These are phyloP conservation scores for Oophaga sylvatica DNA, from an alignment of 2,797 vertebrate genomes.

Conservation along the genomic window DNA sequence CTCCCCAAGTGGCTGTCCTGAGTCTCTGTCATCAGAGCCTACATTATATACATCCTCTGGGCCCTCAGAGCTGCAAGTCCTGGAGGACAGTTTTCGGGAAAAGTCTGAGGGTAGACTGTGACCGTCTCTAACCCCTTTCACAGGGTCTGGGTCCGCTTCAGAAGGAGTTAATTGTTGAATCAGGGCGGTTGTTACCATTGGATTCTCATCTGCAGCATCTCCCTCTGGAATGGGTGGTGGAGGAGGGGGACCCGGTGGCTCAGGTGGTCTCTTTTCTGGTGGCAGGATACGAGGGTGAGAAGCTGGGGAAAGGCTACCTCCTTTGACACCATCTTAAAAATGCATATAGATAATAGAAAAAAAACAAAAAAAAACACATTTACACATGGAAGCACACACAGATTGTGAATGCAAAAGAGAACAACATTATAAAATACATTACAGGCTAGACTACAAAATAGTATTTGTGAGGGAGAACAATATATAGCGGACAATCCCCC, in stretches of 20 bases:
- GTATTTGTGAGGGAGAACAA: neutral
- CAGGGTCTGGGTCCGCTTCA: slow-evolving; percentile 73
- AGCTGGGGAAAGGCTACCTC: slow-evolving; percentile 82
- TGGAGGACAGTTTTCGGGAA: slow-evolving; percentile 70
- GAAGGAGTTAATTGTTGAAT: slow-evolving; percentile 91
- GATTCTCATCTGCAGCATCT: slow-evolving; percentile 82
- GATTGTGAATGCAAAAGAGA: neutral
- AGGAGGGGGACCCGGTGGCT: slow-evolving; percentile 82
- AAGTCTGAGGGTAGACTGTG: slow-evolving; percentile 66
- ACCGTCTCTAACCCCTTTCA: slow-evolving; percentile 32
- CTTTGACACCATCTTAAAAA: slow-evolving; percentile 76
- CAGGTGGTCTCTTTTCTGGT: slow-evolving; percentile 84
- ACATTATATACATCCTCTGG: slow-evolving; percentile 74
- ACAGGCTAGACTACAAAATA: too few relatives aligned
- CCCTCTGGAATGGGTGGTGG: slow-evolving; percentile 72
- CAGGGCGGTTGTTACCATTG: slow-evolving; percentile 87
- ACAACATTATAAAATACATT: neutral
- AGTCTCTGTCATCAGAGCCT: slow-evolving; percentile 74
- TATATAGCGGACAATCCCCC: neutral
- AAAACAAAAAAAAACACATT: slow-evolving; percentile 31
- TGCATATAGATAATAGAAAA: slow-evolving; percentile 65
- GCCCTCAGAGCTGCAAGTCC: slow-evolving; percentile 75
- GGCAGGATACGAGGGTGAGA: slow-evolving; percentile 78
- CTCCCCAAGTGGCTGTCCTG: slow-evolving; percentile 73
- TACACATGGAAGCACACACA: slow-evolving; percentile 17